Conservation (phyloP, 2,113 vertebrate species). For the Cinclus cinclus region DNA sequence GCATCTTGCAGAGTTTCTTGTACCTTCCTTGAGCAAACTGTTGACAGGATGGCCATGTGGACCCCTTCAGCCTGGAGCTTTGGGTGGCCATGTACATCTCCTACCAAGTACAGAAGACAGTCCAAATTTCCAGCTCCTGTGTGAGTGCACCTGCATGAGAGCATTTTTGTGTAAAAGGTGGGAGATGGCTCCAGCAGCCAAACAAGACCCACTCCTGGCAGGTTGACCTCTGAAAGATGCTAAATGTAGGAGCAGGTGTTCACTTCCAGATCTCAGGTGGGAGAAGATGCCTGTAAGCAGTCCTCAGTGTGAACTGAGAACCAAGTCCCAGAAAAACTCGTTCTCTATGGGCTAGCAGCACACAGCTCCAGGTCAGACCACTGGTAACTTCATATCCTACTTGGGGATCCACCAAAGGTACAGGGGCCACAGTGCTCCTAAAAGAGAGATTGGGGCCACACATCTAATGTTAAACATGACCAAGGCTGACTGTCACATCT, state of each 20-base stretch:
- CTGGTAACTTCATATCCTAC: not conserved
- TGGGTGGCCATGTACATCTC: not conserved
- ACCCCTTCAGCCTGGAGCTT: not conserved
- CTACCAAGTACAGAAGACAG: not conserved
- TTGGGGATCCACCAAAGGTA: not conserved
- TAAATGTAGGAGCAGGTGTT: not conserved
- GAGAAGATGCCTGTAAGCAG: not conserved
- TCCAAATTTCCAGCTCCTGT: not conserved
- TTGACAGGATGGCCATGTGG: not conserved
- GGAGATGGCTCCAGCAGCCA: not conserved
- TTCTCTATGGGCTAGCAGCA: not conserved
- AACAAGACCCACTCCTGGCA: not conserved
- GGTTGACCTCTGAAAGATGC: not conserved
- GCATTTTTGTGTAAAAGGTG: not conserved
- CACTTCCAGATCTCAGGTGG: not conserved
- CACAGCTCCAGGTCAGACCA: not conserved
- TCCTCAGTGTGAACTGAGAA: not conserved
- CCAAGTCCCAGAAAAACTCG: not conserved
- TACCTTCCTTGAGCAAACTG: not conserved
- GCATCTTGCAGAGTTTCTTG: not conserved
- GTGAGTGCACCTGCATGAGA: accelerated
- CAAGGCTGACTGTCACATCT: not conserved
- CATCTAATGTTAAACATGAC: not conserved
- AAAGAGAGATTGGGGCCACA: not conserved
- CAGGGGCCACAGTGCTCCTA: not conserved